Conservation (phyloP, 2,113 vertebrate genomes). For the Murina feae region DNA sequence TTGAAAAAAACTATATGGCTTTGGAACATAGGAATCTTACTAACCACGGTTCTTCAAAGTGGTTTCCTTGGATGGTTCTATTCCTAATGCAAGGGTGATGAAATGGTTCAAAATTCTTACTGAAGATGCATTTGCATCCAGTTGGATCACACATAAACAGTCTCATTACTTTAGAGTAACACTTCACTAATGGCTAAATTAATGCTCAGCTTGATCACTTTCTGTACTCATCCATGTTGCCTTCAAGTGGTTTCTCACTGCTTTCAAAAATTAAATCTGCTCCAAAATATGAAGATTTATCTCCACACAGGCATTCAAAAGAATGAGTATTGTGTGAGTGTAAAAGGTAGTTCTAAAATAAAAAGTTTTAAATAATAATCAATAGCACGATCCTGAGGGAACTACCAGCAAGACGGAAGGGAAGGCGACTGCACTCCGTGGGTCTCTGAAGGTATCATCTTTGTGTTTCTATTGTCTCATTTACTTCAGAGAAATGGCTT, state of each 20-base stretch:
- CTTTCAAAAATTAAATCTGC: slow-evolving; percentile 11
- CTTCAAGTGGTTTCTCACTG: neutral
- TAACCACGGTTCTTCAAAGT: neutral
- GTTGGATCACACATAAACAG: neutral
- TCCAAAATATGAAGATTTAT: neutral
- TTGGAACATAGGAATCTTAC: neutral
- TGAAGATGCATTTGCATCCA: neutral
- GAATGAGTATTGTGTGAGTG: neutral
- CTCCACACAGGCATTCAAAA: neutral
- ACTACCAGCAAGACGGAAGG: neutral
- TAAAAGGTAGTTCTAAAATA: neutral
- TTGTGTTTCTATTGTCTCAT: neutral
- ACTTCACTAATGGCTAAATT: neutral
- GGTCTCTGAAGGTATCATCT: neutral
- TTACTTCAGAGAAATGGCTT: neutral
- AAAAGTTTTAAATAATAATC: neutral
- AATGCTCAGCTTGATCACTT: neutral
- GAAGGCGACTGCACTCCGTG: neutral
- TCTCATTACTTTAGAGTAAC: neutral
- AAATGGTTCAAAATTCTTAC: neutral
- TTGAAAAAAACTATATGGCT: neutral
- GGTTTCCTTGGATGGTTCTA: neutral
- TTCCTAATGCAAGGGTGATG: neutral
- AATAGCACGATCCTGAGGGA: neutral
- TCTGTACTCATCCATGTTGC: neutral